phyloP scores from a whole-genome alignment of 2,888 invertebrate species.

The Rhingia campestris region DNA sequence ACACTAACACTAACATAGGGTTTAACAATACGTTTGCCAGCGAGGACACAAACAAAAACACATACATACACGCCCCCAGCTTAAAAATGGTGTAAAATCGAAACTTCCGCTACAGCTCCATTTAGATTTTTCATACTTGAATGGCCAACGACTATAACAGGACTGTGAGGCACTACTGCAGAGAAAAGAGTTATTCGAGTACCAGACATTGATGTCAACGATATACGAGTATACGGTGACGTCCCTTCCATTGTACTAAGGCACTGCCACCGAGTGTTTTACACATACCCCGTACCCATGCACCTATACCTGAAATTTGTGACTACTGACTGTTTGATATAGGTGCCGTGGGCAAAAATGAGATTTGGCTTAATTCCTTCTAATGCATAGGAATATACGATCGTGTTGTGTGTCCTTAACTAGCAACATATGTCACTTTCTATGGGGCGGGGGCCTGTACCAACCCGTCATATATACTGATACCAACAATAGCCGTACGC shows the following conservation, averaged over 20 bases:
- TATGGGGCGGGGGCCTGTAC: not conserved
- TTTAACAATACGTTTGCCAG: not conserved
- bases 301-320: constrained; percentile 20
- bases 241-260: not conserved
- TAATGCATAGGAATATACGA: constrained; percentile 38
- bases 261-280: not conserved
- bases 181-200: constrained; percentile 49
- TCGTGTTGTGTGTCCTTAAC: constrained; percentile 42
- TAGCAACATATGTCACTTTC: constrained; percentile 60
- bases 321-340: constrained; percentile 67
- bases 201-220: constrained; percentile 48
- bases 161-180: not conserved
- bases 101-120: constrained; percentile 65
- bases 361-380: constrained; percentile 68
- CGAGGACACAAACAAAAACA: too few relatives aligned
- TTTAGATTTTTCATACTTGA: constrained; percentile 63
- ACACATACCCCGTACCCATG: not conserved
- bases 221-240: constrained; percentile 10
- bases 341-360: constrained; percentile 69
- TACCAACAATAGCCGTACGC: constrained; percentile 45
- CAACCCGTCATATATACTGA: constrained; percentile 4
- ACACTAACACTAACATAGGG: not conserved
- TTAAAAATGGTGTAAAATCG: constrained; percentile 68
- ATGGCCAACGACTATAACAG: constrained; percentile 41
- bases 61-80: constrained; percentile 14